Evolutionary conservation across 1,140 invertebrate species (phyloP), one percentile per base, ranked within the genome.

Genomic region (Nymphalis io): DNA sequence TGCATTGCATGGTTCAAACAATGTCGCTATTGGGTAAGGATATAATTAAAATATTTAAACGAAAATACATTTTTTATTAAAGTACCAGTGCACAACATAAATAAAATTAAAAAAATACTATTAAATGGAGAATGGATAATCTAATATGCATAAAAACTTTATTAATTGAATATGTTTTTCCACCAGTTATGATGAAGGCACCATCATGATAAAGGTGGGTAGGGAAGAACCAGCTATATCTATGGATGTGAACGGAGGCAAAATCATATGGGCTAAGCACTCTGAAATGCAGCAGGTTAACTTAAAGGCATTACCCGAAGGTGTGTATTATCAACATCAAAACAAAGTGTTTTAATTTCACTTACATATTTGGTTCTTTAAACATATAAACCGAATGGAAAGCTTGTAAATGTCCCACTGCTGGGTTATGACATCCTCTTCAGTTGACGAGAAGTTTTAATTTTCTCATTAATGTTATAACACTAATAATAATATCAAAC

Each of bases 271-370:
- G 98, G 99, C 99, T 0, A 96, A 96, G 79, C 99, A 99, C 87
- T 98, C 97, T 0, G 99, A 99, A 93, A 95, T 99, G 76, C 98
- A 99, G 85, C 98, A 99, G 88, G 98, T 98, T 2, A 99, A 99
- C 92, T 90, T 99, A 59, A 98, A 98, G 89, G 94, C 96, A 0
- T 86, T 98, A 21, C 94, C 95, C 1, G 94, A 96, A 81, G 95
- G 95, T 83, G 93, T 92, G 12, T 69, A 13, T 13, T 23, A 48
- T n/a, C 6, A 5, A 16, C 16, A n/a, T 16, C 15, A 16, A 18
- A 33, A 33, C 3, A 33, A 33, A 33, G 1, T 4, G 6, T n/a
- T n/a, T n/a, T n/a, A n/a, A n/a, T n/a, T n/a, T n/a, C n/a, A n/a
- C n/a, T n/a, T n/a, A n/a, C n/a, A n/a, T n/a, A n/a, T n/a, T n/a